phyloP scores from a whole-genome alignment of 2,888 invertebrate species.

The Tachina lurida region DNA sequence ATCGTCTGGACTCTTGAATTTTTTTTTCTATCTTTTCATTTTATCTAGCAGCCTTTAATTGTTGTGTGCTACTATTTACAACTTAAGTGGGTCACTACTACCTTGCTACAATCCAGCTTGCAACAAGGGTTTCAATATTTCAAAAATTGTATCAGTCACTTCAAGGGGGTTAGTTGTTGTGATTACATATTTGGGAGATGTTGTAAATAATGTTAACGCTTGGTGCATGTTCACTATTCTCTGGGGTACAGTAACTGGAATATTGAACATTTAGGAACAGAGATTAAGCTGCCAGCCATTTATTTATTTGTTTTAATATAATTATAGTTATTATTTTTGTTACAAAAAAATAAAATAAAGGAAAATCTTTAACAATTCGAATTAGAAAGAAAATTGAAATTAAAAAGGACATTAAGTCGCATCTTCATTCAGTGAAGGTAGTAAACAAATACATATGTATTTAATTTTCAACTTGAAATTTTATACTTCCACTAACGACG shows the following conservation, averaged over 20 bases:
- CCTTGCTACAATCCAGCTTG: constrained; percentile 37
- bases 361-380: background rate
- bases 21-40: constrained; percentile 10
- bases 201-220: constrained; percentile 46
- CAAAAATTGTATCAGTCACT: constrained; percentile 34
- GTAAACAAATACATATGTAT: background rate
- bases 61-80: constrained; percentile 46
- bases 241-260: constrained; percentile 55
- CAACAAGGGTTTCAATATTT: constrained; percentile 1
- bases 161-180: constrained; percentile 45
- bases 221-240: constrained; percentile 58
- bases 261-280: constrained; percentile 22
- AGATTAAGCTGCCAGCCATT: constrained; percentile 49
- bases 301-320: constrained; percentile 56
- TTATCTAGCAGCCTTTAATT: constrained; percentile 62
- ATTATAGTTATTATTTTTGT: constrained; percentile 53
- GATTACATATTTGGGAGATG: constrained; percentile 43
- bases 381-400: background rate
- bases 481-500: background rate
- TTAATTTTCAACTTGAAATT: background rate
- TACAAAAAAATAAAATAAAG: background rate
- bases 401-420: background rate
- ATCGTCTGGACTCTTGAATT: constrained; percentile 8
- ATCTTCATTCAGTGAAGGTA: background rate
- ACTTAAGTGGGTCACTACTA: constrained; percentile 67